Conservation (phyloP, 2,888 invertebrate genomes). For the Villa cingulata region DNA sequence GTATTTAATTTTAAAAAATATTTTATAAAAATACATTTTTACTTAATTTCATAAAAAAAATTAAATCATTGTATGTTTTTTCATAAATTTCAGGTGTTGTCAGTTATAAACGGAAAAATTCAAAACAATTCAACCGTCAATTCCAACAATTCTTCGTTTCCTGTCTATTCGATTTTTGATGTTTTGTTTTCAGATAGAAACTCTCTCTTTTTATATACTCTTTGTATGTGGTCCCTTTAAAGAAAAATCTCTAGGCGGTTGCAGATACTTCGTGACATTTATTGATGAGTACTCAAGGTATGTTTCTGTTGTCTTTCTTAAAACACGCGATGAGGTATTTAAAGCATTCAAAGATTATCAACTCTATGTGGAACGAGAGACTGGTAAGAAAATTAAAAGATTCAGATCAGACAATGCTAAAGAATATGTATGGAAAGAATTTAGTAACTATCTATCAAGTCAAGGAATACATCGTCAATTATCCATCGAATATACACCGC, state of each 20-base stretch:
- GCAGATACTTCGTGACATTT: conserved; percentile 4
- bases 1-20: no score
- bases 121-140: no score
- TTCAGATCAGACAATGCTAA: conserved; percentile 18
- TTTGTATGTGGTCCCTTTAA: conserved; percentile 3
- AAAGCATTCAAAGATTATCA: conserved; percentile 14
- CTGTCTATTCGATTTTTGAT: no score
- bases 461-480: conserved; percentile 16
- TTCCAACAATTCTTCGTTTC: no score
- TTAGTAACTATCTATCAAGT: conserved; percentile 12
- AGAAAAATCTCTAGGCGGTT: background rate
- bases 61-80: no score
- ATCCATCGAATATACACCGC: conserved; percentile 14
- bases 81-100: no score
- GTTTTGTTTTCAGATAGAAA: no score
- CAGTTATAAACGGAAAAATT: no score
- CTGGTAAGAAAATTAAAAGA: conserved; percentile 13
- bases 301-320: conserved; percentile 6
- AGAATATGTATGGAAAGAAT: conserved; percentile 15
- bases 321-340: conserved; percentile 13
- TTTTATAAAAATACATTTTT: no score
- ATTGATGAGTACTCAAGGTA: conserved; percentile 7
- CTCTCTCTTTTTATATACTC: no score
- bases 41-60: no score
- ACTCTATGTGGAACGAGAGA: conserved; percentile 13